These are phyloP conservation scores for Triops longicaudatus DNA, from an alignment of 1,140 invertebrate species.

Conservation along the genomic window DNA sequence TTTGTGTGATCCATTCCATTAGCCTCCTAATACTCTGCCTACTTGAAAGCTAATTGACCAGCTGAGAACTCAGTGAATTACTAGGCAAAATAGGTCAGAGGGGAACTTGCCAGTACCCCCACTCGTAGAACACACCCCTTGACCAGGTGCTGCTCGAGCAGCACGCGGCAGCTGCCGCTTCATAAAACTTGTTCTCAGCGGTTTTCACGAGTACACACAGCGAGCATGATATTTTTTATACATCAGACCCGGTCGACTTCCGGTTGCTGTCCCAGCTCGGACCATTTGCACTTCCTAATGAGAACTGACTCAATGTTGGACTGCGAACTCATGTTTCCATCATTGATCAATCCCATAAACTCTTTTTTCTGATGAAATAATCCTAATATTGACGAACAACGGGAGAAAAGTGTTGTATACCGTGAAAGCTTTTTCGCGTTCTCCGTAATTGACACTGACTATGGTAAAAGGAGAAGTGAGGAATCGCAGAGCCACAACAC, in stretches of 20 bases:
- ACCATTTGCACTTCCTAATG: too few species aligned
- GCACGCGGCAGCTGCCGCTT: not conserved
- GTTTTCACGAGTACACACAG: not conserved
- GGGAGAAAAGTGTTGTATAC: not conserved
- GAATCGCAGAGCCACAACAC: not conserved
- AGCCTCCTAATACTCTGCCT: not conserved
- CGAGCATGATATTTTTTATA: not conserved
- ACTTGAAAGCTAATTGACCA: not conserved
- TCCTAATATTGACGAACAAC: not conserved
- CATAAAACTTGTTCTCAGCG: not conserved
- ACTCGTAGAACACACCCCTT: not conserved
- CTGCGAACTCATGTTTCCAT: too few species aligned
- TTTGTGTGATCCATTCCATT: too few species aligned
- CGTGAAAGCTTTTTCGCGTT: not conserved
- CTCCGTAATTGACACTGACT: not conserved
- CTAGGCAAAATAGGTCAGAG: too few species aligned
- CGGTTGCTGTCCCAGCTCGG: not conserved
- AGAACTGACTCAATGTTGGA: too few species aligned
- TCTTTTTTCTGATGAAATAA: not conserved
- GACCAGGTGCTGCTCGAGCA: not conserved
- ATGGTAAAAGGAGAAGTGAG: not conserved
- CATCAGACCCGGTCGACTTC: not conserved
- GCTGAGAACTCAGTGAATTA: too few species aligned
- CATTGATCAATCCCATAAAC: not conserved
- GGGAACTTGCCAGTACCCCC: too few species aligned